Conservation (phyloP, 2,113 vertebrate species). For the Lophura nycthemera region DNA sequence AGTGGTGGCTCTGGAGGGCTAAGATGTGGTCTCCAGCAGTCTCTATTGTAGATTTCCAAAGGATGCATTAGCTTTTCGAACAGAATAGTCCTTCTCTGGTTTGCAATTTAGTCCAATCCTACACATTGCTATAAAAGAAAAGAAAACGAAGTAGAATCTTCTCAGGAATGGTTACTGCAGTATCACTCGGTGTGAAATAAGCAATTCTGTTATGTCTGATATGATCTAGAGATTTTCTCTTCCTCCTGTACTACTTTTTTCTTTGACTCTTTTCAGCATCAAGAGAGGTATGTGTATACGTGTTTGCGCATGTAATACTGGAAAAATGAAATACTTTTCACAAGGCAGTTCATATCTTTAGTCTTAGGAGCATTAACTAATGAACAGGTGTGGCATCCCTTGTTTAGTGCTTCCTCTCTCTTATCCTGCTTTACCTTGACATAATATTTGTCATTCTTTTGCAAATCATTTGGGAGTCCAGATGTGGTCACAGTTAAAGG, state of each 20-base stretch:
- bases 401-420: neutral
- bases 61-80: neutral
- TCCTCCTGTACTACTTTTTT: neutral
- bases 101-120: neutral
- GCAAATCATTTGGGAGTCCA: slow-evolving; percentile 40
- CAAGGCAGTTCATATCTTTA: neutral
- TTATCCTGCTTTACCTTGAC: neutral
- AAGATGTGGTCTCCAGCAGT: neutral
- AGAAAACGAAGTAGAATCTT: neutral
- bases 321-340: neutral
- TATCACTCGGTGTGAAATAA: neutral
- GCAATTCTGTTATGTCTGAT: neutral
- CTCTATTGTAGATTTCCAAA: neutral
- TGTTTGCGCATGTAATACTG: neutral
- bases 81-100: neutral
- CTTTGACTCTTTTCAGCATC: neutral
- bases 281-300: neutral
- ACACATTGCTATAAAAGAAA: neutral
- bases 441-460: slow-evolving; percentile 14
- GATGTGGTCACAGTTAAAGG: slow-evolving; percentile 13
- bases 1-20: neutral
- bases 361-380: neutral
- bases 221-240: neutral
- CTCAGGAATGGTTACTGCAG: neutral
- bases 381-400: neutral